Evolutionary conservation across 2,888 invertebrate genomes (phyloP).

Genomic region (Drepana falcataria): DNA sequence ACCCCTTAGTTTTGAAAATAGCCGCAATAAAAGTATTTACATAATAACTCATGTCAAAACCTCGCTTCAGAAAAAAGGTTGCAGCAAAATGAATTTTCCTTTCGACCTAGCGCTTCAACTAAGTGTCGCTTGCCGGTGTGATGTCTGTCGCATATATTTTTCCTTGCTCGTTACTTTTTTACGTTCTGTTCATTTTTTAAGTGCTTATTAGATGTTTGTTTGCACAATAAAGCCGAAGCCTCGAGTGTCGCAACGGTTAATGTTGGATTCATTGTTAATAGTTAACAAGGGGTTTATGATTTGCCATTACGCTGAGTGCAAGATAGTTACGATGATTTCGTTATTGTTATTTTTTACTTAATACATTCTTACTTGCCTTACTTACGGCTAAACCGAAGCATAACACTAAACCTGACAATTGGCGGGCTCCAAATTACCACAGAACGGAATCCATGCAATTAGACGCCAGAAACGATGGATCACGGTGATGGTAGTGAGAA

Average conservation of each 20-base stretch:
- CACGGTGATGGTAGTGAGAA: no score
- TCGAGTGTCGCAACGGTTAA: background rate
- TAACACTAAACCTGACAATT: no score
- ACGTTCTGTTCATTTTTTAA: conserved; percentile 3
- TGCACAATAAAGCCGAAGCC: background rate
- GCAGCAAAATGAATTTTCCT: conserved; percentile 22
- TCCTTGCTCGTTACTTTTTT: conserved; percentile 2
- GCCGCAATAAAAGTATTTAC: conserved; percentile 35
- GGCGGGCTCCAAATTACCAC: no score
- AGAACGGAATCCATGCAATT: no score
- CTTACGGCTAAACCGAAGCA: no score
- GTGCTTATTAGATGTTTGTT: conserved; percentile 1
- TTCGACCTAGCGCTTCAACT: conserved; percentile 14
- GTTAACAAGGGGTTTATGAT: background rate
- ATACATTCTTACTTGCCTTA: no score
- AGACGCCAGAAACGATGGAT: no score
- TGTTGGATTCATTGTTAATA: background rate
- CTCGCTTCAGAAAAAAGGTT: conserved; percentile 13
- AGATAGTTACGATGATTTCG: background rate
- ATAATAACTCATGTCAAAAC: conserved; percentile 21
- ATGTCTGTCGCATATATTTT: conserved; percentile 11
- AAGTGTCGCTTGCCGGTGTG: conserved; percentile 15
- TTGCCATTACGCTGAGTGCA: background rate
- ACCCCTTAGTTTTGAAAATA: conserved; percentile 29
- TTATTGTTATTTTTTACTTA: background rate